phyloP scores from a whole-genome alignment of 2,888 invertebrate species.

The Orthosia cruda region DNA sequence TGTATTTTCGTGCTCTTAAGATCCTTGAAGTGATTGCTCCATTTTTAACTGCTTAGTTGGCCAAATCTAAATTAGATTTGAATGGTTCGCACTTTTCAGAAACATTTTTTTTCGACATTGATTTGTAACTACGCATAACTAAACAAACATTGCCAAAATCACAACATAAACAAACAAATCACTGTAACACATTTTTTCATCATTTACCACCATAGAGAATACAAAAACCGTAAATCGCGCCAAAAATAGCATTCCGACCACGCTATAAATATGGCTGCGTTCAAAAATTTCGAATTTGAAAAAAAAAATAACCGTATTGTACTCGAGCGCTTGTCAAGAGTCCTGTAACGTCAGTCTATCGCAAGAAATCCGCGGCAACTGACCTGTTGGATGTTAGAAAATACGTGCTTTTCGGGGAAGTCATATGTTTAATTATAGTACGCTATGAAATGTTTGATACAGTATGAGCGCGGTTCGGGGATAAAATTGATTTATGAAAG shows the following conservation, averaged over 20 bases:
- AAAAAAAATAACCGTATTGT: conserved; percentile 74
- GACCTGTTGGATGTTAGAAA: conserved; percentile 81
- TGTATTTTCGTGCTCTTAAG: not conserved
- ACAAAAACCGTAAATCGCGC: conserved; percentile 47
- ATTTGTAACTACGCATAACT: not conserved
- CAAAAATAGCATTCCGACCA: conserved; percentile 42
- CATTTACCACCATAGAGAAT: conserved; percentile 46
- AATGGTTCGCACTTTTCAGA: conserved; percentile 4
- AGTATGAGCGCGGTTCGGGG: conserved; percentile 69
- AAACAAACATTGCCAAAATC: conserved; percentile 32
- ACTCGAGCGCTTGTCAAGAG: conserved; percentile 82
- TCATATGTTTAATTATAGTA: conserved; percentile 84
- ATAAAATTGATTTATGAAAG: conserved; percentile 65
- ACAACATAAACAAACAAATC: conserved; percentile 56
- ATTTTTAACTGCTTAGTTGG: not conserved
- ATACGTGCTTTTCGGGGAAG: conserved; percentile 84
- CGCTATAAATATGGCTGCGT: conserved; percentile 27
- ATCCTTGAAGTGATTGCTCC: conserved; percentile 14
- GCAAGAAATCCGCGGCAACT: conserved; percentile 83
- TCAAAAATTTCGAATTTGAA: conserved; percentile 50
- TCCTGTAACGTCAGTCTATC: conserved; percentile 85
- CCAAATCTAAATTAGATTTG: conserved; percentile 1
- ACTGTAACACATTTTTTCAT: conserved; percentile 51
- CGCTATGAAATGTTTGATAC: conserved; percentile 75
- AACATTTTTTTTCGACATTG: not conserved